These are phyloP conservation scores for Torymus aiolomorphi DNA, from an alignment of 2,888 invertebrate species.

Conservation along the genomic window DNA sequence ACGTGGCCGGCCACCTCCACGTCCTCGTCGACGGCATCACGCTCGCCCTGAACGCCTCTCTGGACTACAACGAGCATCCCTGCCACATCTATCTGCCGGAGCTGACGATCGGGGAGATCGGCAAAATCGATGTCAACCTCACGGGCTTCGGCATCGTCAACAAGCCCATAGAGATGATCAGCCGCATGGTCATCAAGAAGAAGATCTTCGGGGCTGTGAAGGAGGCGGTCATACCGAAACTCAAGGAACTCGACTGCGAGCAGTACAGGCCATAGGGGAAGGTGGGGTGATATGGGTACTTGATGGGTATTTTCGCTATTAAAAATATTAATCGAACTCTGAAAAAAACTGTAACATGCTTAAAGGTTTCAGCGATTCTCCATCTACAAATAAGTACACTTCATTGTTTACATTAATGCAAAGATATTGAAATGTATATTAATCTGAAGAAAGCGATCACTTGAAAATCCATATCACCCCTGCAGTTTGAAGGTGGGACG, in stretches of 20 bases:
- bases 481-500: no score
- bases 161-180: neutral
- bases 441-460: no score
- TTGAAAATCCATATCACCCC: no score
- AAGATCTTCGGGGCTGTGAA: neutral
- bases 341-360: no score
- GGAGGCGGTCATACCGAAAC: neutral
- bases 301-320: no score
- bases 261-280: slow-evolving; percentile 38
- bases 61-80: slow-evolving; percentile 58
- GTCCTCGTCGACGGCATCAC: slow-evolving; percentile 55
- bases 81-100: slow-evolving; percentile 54
- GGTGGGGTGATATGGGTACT: no score
- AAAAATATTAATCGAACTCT: no score
- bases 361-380: no score
- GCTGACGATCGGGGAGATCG: neutral
- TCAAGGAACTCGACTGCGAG: slow-evolving; percentile 26
- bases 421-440: no score
- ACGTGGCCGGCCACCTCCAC: slow-evolving; percentile 51
- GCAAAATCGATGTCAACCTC: slow-evolving; percentile 4
- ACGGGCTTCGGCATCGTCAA: slow-evolving; percentile 40
- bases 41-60: slow-evolving; percentile 47
- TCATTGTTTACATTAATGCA: no score
- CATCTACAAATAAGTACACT: no score
- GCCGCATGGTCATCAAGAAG: neutral